Evolutionary conservation across 2,888 invertebrate species (phyloP).

Genomic region (Arctia plantaginis): DNA sequence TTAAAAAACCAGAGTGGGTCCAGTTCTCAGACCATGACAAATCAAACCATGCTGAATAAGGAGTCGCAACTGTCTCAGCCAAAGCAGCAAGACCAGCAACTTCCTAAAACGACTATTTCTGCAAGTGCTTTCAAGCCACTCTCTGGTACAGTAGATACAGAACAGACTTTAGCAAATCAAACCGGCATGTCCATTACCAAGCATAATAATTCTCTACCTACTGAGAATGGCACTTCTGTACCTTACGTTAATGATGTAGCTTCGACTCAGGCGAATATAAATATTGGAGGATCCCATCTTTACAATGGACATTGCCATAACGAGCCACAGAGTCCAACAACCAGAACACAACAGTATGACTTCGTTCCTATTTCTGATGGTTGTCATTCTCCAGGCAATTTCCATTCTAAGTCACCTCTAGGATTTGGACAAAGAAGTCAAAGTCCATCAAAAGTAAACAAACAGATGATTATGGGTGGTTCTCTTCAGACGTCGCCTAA

Average conservation of each 20-base stretch:
- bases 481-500: constrained; percentile 82
- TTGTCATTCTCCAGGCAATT: constrained; percentile 88
- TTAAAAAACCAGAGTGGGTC: constrained; percentile 83
- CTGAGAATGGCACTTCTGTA: constrained; percentile 67
- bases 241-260: constrained; percentile 60
- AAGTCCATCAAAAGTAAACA: constrained; percentile 75
- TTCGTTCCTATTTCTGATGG: constrained; percentile 95
- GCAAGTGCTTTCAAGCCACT: constrained; percentile 77
- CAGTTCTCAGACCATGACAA: constrained; percentile 60
- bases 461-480: constrained; percentile 73
- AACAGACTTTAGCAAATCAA: constrained; percentile 56
- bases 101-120: constrained; percentile 59
- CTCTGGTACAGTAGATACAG: constrained; percentile 50
- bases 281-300: constrained; percentile 61
- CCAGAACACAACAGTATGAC: constrained; percentile 92
- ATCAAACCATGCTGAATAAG: constrained; percentile 45
- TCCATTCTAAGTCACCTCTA: constrained; percentile 77
- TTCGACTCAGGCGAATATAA: constrained; percentile 58
- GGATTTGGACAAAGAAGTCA: constrained; percentile 74
- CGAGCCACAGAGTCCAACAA: constrained; percentile 92
- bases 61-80: constrained; percentile 59
- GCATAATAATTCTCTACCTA: constrained; percentile 60
- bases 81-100: constrained; percentile 59
- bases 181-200: constrained; percentile 59
- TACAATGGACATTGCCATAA: constrained; percentile 77